Percentiles rank a stretch among this genome's conserved stretches.
Conservation (phyloP, 2,888 invertebrate species). For the Xestoiulus laeticollis region DNA sequence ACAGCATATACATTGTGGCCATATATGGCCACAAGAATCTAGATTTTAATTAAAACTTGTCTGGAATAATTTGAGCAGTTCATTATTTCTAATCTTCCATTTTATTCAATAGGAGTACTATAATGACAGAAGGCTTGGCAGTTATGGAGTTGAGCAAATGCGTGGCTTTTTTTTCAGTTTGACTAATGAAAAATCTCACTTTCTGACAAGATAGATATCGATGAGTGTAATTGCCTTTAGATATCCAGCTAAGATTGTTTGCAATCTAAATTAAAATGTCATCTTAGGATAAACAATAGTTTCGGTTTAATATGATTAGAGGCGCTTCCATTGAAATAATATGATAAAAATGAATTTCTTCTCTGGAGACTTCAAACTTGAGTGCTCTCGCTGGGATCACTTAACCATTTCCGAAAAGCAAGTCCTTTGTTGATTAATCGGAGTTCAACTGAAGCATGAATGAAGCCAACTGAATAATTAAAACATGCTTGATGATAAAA, state of each 20-base stretch:
- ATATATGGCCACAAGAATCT: too few species aligned
- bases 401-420: neutral
- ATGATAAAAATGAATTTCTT: neutral
- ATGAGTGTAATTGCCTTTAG: neutral
- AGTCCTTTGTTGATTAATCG: neutral
- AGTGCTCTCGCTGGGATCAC: neutral
- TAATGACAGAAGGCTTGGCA: neutral
- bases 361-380: neutral
- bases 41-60: too few species aligned
- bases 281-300: neutral
- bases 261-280: neutral
- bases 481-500: neutral
- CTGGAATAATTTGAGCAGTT: too few species aligned
- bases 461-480: neutral
- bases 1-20: too few species aligned
- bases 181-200: neutral
- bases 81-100: too few species aligned
- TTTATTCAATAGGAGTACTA: too few species aligned
- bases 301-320: neutral
- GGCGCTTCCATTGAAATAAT: neutral
- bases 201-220: neutral
- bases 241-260: neutral
- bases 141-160: neutral
- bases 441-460: neutral
- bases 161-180: neutral